Base-by-base conservation (phyloP, 1,140 invertebrate genomes). In the Panulirus ornatus region DNA sequence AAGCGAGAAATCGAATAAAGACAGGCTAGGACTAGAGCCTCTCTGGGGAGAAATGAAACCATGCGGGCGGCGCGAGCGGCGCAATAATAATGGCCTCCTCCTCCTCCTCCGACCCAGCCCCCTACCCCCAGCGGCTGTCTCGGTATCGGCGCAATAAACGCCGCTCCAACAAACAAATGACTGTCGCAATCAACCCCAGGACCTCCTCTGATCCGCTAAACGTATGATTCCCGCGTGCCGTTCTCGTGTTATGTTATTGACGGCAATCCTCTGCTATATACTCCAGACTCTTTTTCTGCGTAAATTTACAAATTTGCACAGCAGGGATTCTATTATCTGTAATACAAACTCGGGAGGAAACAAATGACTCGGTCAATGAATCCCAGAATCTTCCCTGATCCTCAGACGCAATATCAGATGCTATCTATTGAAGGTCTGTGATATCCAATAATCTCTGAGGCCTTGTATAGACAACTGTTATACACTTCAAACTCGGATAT, bases 71-170 rank as follows among this genome's bases (percentile, higher is more conserved):
- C 22, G 51, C 8, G 51, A 54, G 51, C 9, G 51, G 19, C 8
- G 22, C 51, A 54, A 54, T 54, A 54, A 54, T 54, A 54, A 54
- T 54, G 51, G 51, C 51, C 16, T 2, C 22, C 51, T 19, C 51
- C 51, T 54, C 51, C 9, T 54, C 19, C 51, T 54, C 51, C 19
- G 22, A 2, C 51, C n/a, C n/a, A n/a, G n/a, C n/a, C n/a, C n/a
- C n/a, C n/a, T n/a, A n/a, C n/a, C n/a, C n/a, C n/a, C n/a, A n/a
- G n/a, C n/a, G n/a, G n/a, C 71, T 75, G 71, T 75, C 71, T 40
- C 71, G 71, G 36, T 75, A 75, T 75, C 71, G 71, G 36, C 40
- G 71, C 71, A 75, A 75, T 75, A 75, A 75, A 75, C 34, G 34
- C 40, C 19, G 8, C n/a, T n/a, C 71, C 71, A 42, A 11, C 36